phyloP scores from a whole-genome alignment of 2,113 vertebrate species.

The Todiramphus chloris region DNA sequence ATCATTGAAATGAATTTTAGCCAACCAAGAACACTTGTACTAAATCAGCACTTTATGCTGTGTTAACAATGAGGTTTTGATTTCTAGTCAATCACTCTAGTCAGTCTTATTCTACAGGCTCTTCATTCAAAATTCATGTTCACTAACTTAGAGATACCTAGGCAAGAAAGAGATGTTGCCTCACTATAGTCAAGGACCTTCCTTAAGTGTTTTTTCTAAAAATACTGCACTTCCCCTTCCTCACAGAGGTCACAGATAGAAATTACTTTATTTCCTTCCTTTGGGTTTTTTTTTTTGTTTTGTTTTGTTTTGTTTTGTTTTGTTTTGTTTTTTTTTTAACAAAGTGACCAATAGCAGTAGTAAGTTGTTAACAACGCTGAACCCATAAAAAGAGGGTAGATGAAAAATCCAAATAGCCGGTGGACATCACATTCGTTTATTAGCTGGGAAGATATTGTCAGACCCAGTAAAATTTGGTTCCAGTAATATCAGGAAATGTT shows the following conservation, averaged over 20 bases:
- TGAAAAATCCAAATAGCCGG: not conserved
- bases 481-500: not conserved
- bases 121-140: not conserved
- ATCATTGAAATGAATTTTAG: not conserved
- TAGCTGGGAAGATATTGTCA: not conserved
- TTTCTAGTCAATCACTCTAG: not conserved
- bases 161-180: not conserved
- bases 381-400: not conserved
- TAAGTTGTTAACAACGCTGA: not conserved
- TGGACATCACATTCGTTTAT: not conserved
- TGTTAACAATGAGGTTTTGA: not conserved
- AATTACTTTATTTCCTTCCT: not conserved
- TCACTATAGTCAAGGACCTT: not conserved
- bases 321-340: not conserved
- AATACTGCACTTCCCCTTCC: not conserved
- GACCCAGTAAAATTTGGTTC: not conserved
- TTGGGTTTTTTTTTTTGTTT: not conserved
- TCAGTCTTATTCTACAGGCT: not conserved
- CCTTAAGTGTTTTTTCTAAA: not conserved
- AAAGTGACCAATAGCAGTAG: not conserved
- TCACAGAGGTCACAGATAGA: not conserved
- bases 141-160: not conserved
- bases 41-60: not conserved
- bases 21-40: not conserved
- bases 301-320: not conserved